Conservation (phyloP, 1,140 invertebrate species). For the Heliconius hermathena region DNA sequence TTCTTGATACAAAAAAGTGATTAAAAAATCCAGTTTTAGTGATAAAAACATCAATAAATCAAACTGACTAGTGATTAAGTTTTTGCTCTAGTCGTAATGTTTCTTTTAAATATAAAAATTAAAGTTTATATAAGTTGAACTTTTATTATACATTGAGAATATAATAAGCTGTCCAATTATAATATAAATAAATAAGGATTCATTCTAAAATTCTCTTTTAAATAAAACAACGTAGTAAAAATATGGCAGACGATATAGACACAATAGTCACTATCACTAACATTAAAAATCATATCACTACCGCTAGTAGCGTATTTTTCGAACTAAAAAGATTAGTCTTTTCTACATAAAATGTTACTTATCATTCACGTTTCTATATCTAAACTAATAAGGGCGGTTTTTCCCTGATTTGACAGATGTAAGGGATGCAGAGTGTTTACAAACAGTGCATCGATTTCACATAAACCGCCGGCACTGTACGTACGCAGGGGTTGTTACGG, state of each 20-base stretch:
- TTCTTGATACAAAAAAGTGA: neutral
- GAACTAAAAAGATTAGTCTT: conserved; percentile 42
- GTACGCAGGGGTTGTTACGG: neutral
- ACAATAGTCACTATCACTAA: neutral
- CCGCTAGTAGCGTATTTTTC: conserved; percentile 4
- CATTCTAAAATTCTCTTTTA: neutral
- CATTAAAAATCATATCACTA: conserved; percentile 6
- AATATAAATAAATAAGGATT: neutral
- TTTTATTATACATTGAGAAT: neutral
- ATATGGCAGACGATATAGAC: neutral
- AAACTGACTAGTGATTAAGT: neutral
- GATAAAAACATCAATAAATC: neutral
- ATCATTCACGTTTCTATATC: conserved; percentile 20
- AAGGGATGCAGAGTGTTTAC: conserved; percentile 67
- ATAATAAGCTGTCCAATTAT: neutral
- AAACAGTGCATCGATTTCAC: conserved; percentile 80
- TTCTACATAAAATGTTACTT: conserved; percentile 21
- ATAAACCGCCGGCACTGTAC: conserved; percentile 62
- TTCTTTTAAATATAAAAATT: neutral
- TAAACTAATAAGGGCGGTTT: conserved; percentile 37
- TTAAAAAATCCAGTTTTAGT: conserved; percentile 4
- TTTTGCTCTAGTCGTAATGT: neutral
- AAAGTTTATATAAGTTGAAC: neutral
- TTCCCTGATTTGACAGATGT: conserved; percentile 49
- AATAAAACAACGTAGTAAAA: neutral